phyloP scores from a whole-genome alignment of 2,888 invertebrate genomes.

The Chloroclysta siterata region DNA sequence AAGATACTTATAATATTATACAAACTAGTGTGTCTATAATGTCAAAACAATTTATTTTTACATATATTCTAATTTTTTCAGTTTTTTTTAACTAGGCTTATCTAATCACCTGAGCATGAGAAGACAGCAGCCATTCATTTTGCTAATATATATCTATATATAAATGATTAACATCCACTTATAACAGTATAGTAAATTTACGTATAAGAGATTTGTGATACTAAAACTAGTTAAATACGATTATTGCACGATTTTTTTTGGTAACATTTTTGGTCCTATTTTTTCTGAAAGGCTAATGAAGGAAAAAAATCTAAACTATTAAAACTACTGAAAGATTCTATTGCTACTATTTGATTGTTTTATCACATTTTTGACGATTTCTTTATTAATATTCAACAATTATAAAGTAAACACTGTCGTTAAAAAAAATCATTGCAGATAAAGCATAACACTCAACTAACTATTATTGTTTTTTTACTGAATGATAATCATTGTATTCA shows the following conservation, averaged over 20 bases:
- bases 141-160: slow-evolving; percentile 48
- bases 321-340: slow-evolving; percentile 48
- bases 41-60: neutral
- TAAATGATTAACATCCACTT: slow-evolving; percentile 58
- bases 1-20: neutral
- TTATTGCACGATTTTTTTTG: slow-evolving; percentile 45
- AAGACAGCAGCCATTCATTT: slow-evolving; percentile 51
- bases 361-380: slow-evolving; percentile 68
- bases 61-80: neutral
- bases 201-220: slow-evolving; percentile 64
- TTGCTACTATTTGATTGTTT: slow-evolving; percentile 50
- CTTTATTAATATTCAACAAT: slow-evolving; percentile 37
- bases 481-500: slow-evolving; percentile 37
- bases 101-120: slow-evolving; percentile 45
- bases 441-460: slow-evolving; percentile 3
- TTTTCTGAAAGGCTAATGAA: slow-evolving; percentile 44
- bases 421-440: slow-evolving; percentile 28
- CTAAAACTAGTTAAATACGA: slow-evolving; percentile 47
- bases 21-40: neutral
- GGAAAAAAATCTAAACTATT: slow-evolving; percentile 46
- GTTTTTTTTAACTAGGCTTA: neutral
- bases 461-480: slow-evolving; percentile 15
- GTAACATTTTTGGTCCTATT: slow-evolving; percentile 59
- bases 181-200: slow-evolving; percentile 55
- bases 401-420: slow-evolving; percentile 19